Base-by-base conservation (phyloP, 2,113 vertebrate species). In the Microtus oregoni region DNA sequence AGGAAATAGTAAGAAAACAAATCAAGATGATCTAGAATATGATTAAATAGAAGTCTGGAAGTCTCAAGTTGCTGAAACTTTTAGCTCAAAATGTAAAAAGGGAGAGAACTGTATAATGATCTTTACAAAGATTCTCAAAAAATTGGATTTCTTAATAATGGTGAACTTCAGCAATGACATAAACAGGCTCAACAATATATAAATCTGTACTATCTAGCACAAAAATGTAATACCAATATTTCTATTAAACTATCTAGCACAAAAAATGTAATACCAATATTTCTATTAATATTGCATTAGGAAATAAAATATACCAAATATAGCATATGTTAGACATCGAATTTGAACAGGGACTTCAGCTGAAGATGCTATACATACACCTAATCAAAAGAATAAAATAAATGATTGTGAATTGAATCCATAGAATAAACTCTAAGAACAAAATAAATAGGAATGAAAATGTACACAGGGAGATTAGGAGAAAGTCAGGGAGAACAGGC, bases 351-450 rank as follows among this genome's bases (percentile, higher is more conserved):
- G 26, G 9, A 68, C 0, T 22, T 81, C 8, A 17, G 6, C 22
- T 10, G 1, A n/a, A 47, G 19, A 32, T 1, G 19, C 7, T 44
- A n/a, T 14, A n/a, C 6, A 0, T 30, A 7, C 15, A 65, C 8
- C 72, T 12, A 52, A 1, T 4, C 58, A 22, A 58, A 58, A 58
- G 6, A 58, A 58, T 58, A 38, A n/a, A 12, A 17, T 78, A 1
- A 65, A 5, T 86, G 44, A 24, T 0, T 13, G 11, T 94, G 14
- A 87, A 81, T 22, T 17, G 4, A 47, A 77, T 55, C 14, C 61
- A 20, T 35, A 79, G 8, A 38, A 73, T 44, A 78, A 87, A 0
- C 4, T 81, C 50, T 35, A 63, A 55, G 24, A 63, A 30, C 67
- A 52, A 28, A 52, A 65, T 28, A 52, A 30, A 19, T 17, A 3